Evolutionary conservation across 2,888 invertebrate species (phyloP).

Genomic region (Ischnura elegans): DNA sequence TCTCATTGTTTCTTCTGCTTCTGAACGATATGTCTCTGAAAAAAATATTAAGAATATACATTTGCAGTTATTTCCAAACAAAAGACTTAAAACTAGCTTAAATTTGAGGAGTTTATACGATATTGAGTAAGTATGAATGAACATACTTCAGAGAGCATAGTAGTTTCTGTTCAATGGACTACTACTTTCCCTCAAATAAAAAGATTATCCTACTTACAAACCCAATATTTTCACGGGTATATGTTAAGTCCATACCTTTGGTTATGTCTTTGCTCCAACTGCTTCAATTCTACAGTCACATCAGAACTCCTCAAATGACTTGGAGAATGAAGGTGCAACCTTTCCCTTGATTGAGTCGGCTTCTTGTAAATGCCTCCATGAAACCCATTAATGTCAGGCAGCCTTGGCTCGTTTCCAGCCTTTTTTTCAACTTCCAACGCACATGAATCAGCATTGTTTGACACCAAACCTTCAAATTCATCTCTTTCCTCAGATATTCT

Average conservation of each 20-base stretch:
- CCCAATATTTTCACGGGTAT: no score
- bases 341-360: neutral
- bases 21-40: no score
- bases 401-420: neutral
- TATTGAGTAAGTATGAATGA: no score
- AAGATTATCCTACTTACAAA: no score
- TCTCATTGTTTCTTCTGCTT: neutral
- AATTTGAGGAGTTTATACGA: no score
- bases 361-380: neutral
- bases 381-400: neutral
- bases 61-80: no score
- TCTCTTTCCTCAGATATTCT: slow-evolving; percentile 1
- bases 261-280: neutral
- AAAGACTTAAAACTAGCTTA: no score
- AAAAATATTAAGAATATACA: no score
- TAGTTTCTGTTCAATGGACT: no score
- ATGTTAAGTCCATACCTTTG: neutral
- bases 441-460: neutral
- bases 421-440: neutral
- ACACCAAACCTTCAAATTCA: neutral
- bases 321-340: neutral
- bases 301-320: neutral
- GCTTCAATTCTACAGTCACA: neutral
- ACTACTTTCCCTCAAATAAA: no score
- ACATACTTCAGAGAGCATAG: no score